Percentiles rank a stretch among this genome's conserved stretches.
phyloP scores from a whole-genome alignment of 2,888 invertebrate genomes.

The Gymnocheta viridis region DNA sequence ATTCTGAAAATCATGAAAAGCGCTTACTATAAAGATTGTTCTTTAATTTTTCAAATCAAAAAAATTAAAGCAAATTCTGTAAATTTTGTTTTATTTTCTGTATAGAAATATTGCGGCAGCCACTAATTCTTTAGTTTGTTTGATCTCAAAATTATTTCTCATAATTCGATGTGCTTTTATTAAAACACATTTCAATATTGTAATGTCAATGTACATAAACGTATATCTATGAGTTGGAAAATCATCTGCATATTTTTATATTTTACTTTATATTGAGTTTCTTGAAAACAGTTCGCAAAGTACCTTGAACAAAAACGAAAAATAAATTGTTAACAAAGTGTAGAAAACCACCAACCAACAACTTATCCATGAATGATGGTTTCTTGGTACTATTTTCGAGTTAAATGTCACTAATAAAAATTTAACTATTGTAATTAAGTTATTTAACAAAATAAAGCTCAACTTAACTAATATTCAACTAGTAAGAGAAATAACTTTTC shows the following conservation, averaged over 20 bases:
- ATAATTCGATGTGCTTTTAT: neutral
- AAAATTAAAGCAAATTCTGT: neutral
- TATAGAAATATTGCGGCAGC: too few relatives aligned
- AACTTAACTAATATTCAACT: neutral
- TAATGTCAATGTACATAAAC: constrained; percentile 2
- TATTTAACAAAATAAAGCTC: neutral
- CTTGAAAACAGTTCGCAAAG: neutral
- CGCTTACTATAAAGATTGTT: too few relatives aligned
- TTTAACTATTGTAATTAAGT: constrained; percentile 27
- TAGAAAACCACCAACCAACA: constrained; percentile 42
- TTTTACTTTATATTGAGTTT: neutral
- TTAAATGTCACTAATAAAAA: constrained; percentile 43
- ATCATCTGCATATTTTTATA: neutral
- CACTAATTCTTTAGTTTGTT: too few relatives aligned
- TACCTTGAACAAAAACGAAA: constrained; percentile 12
- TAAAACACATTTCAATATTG: neutral
- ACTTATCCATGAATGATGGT: constrained; percentile 10
- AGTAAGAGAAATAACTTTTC: neutral
- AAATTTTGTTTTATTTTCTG: neutral
- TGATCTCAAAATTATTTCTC: neutral
- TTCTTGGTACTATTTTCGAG: constrained; percentile 14
- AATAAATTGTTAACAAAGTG: neutral
- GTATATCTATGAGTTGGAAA: neutral
- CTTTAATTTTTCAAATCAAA: too few relatives aligned
- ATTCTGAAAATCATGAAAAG: too few relatives aligned